These are phyloP conservation scores for Drosophila gaucha DNA, from an alignment of 2,888 invertebrate genomes.

Conservation along the genomic window DNA sequence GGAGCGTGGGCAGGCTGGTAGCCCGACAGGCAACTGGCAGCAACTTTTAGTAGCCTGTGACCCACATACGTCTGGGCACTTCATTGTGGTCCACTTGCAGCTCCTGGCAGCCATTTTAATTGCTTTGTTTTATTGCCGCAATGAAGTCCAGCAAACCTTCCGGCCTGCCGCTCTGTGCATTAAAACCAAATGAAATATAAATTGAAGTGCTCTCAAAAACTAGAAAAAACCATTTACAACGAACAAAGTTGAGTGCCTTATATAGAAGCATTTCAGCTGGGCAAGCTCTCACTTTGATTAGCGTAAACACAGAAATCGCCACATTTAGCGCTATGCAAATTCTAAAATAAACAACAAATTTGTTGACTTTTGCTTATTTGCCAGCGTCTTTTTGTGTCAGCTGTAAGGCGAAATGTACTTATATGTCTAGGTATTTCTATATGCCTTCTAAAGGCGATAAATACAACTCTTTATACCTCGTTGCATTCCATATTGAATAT, in stretches of 20 bases:
- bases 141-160: conserved; percentile 38
- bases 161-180: not conserved
- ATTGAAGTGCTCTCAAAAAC: conserved; percentile 11
- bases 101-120: conserved; percentile 67
- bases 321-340: conserved; percentile 61
- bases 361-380: conserved; percentile 50
- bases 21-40: conserved; percentile 14
- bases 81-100: conserved; percentile 24
- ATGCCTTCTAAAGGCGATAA: conserved; percentile 32
- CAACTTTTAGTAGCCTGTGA: conserved; percentile 61
- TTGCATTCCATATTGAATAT: conserved; percentile 5
- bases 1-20: conserved; percentile 29
- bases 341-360: conserved; percentile 53
- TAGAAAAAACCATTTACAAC: not conserved
- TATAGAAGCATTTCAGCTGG: conserved; percentile 11
- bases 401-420: conserved; percentile 14
- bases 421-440: conserved; percentile 15
- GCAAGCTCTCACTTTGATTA: conserved; percentile 20
- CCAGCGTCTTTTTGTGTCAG: conserved; percentile 15
- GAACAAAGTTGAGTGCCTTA: conserved; percentile 13
- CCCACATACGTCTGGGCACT: conserved; percentile 62
- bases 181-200: conserved; percentile 26
- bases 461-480: conserved; percentile 26
- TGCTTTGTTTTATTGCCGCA: conserved; percentile 69
- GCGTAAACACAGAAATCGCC: conserved; percentile 41